phyloP scores from a whole-genome alignment of 2,888 invertebrate genomes.

The Trissoscelio sp. region DNA sequence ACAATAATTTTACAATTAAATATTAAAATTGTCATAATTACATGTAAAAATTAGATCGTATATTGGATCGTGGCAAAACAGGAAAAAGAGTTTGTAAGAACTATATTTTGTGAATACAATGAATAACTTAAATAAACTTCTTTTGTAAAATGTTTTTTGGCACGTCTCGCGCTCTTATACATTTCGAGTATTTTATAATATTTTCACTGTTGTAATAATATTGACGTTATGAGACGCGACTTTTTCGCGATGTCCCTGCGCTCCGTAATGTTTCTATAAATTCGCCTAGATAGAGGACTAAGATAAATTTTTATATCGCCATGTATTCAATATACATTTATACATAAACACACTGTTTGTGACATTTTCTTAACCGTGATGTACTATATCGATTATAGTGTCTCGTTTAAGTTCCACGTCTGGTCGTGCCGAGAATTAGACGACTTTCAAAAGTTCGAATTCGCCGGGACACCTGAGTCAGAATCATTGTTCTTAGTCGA shows the following conservation, averaged over 20 bases:
- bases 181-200: constrained; percentile 51
- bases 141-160: constrained; percentile 52
- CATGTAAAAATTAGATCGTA: constrained; percentile 35
- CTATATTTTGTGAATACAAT: constrained; percentile 59
- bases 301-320: constrained; percentile 61
- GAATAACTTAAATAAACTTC: constrained; percentile 39
- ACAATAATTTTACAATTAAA: no score
- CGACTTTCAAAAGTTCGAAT: constrained; percentile 52
- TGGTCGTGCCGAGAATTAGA: constrained; percentile 48
- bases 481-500: constrained; percentile 61
- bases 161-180: constrained; percentile 43
- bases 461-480: constrained; percentile 53
- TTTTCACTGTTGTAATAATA: constrained; percentile 53
- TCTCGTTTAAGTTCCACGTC: constrained; percentile 66
- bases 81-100: constrained; percentile 49
- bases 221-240: constrained; percentile 55
- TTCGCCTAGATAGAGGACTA: constrained; percentile 67
- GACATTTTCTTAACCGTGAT: constrained; percentile 64
- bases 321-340: constrained; percentile 55
- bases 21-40: no score
- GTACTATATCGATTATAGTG: constrained; percentile 70
- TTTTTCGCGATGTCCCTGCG: constrained; percentile 70
- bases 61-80: constrained; percentile 52
- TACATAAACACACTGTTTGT: constrained; percentile 61
- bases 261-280: constrained; percentile 74